These are phyloP conservation scores for Necrosyrtes monachus DNA, from an alignment of 2,797 vertebrate genomes.

Conservation along the genomic window DNA sequence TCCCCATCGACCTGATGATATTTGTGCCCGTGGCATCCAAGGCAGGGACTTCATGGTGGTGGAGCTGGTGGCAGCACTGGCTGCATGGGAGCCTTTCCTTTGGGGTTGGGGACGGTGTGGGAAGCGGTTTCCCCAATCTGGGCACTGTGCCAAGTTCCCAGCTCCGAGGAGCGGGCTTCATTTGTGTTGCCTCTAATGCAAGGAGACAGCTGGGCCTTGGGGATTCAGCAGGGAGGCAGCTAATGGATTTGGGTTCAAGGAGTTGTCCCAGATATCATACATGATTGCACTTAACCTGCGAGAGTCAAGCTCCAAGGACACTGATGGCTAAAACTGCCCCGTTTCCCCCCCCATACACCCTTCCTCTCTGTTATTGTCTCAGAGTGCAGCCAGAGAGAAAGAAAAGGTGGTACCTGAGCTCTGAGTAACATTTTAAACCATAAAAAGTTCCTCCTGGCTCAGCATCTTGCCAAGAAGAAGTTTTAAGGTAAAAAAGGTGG, in stretches of 20 bases:
- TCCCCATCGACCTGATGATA: neutral
- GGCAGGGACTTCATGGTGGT: neutral
- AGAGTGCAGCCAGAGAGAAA: neutral
- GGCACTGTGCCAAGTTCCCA: neutral
- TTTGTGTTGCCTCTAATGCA: conserved; percentile 48
- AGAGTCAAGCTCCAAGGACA: neutral
- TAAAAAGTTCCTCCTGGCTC: neutral
- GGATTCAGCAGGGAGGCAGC: conserved; percentile 45
- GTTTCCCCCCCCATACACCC: neutral
- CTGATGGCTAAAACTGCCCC: neutral
- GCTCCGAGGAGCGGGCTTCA: neutral
- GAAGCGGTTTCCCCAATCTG: neutral
- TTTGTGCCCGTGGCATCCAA: neutral
- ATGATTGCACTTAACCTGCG: conserved; percentile 33
- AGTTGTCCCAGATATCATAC: conserved; percentile 50
- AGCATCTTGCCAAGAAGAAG: neutral
- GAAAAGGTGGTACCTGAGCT: neutral
- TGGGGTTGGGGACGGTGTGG: neutral
- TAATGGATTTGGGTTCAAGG: conserved; percentile 68
- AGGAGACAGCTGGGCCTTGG: conserved; percentile 58
- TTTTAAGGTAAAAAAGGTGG: neutral
- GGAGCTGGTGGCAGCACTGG: neutral
- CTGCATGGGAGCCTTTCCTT: neutral
- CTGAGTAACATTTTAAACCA: neutral
- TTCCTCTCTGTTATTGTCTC: neutral